phyloP scores from a whole-genome alignment of 2,113 vertebrate genomes.

The Corythaeola cristata region DNA sequence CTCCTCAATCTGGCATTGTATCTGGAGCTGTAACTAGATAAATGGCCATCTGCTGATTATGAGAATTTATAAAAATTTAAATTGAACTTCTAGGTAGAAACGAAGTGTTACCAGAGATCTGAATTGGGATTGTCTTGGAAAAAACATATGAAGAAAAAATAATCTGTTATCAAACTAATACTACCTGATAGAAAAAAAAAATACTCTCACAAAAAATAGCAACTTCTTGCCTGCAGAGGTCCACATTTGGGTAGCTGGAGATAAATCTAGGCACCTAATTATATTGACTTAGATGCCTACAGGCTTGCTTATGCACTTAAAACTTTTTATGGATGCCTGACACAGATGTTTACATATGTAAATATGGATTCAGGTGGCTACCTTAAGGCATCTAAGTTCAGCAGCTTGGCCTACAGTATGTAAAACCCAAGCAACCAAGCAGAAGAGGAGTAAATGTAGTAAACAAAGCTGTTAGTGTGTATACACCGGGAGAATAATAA shows the following conservation, averaged over 20 bases:
- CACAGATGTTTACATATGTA: background rate
- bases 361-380: background rate
- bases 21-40: background rate
- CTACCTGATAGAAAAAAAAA: background rate
- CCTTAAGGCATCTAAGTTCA: background rate
- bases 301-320: background rate
- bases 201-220: background rate
- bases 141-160: background rate
- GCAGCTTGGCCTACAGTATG: background rate
- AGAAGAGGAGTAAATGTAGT: slow-evolving; percentile 33
- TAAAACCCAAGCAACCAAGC: slow-evolving; percentile 10
- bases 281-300: background rate
- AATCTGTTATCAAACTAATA: background rate
- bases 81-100: background rate
- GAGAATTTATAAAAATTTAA: background rate
- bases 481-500: slow-evolving; percentile 29
- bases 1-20: background rate
- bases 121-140: background rate
- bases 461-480: slow-evolving; percentile 65
- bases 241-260: background rate
- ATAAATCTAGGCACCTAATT: background rate
- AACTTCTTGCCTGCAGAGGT: background rate
- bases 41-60: background rate
- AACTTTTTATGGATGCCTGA: background rate
- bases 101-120: background rate